Conservation (phyloP, 2,113 vertebrate genomes). For the Larimichthys crocea region DNA sequence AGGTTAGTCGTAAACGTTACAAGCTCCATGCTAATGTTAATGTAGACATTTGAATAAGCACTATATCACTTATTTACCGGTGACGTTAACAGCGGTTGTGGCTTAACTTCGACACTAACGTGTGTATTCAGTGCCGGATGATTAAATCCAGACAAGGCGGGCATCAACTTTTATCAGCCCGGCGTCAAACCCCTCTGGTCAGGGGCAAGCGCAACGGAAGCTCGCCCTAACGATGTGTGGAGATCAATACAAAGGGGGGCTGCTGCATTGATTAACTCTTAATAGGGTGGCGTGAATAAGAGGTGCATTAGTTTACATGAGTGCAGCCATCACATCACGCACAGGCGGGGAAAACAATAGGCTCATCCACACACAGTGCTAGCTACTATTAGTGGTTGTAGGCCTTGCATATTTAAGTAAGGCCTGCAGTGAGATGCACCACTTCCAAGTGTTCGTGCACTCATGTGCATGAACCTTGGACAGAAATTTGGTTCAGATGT, state of each 20-base stretch:
- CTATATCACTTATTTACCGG: too few species aligned
- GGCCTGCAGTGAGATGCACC: conserved; percentile 41
- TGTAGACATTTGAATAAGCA: background rate
- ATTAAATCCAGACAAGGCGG: background rate
- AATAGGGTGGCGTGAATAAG: background rate
- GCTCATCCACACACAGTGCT: conserved; percentile 4
- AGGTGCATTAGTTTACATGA: background rate
- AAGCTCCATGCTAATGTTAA: background rate
- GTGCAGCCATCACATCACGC: background rate
- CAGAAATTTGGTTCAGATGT: background rate
- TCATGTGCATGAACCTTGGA: background rate
- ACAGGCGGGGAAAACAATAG: conserved; percentile 34
- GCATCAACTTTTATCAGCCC: background rate
- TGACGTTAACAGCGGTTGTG: too few species aligned
- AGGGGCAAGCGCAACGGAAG: too few species aligned
- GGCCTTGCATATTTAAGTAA: conserved; percentile 52
- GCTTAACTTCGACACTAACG: background rate
- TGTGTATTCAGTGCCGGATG: background rate
- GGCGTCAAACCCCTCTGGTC: background rate
- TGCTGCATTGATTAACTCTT: background rate
- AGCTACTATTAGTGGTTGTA: conserved; percentile 1
- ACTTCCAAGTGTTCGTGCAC: background rate
- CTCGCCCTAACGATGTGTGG: background rate
- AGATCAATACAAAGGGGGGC: background rate
- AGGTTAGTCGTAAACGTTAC: background rate